These are phyloP conservation scores for Hemichromis elongatus DNA, from an alignment of 2,113 vertebrate species.

Conservation along the genomic window DNA sequence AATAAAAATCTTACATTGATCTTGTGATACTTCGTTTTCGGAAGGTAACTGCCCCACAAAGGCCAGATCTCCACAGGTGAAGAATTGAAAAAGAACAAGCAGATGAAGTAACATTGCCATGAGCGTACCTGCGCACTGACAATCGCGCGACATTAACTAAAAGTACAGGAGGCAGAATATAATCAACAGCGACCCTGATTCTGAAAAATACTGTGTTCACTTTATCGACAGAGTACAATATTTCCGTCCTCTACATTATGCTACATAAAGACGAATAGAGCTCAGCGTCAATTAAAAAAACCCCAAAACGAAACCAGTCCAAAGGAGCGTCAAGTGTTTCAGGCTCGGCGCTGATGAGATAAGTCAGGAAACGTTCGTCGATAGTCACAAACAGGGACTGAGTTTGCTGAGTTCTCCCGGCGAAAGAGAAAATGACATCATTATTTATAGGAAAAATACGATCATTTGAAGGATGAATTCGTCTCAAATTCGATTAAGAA, in stretches of 20 bases:
- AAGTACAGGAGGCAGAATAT: not conserved
- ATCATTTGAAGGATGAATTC: not conserved
- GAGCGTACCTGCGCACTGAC: slow-evolving; percentile 52
- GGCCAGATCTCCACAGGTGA: slow-evolving; percentile 63
- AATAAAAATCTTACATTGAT: slow-evolving; percentile 67
- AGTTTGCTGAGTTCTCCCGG: not conserved
- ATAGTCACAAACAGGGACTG: not conserved
- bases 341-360: not conserved
- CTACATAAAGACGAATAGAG: not conserved
- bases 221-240: not conserved
- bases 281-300: not conserved
- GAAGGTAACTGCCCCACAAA: slow-evolving; percentile 43
- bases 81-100: slow-evolving; percentile 73
- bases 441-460: not conserved
- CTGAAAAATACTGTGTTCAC: not conserved
- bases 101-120: slow-evolving; percentile 70
- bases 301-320: not conserved
- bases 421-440: not conserved
- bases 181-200: not conserved
- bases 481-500: not conserved
- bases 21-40: slow-evolving; percentile 1
- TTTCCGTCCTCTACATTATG: not conserved
- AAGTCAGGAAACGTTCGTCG: slow-evolving; percentile 7
- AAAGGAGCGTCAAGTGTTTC: not conserved
- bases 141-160: not conserved